These are phyloP conservation scores for Halcyon badia DNA, from an alignment of 2,797 vertebrate species.

Conservation along the genomic window DNA sequence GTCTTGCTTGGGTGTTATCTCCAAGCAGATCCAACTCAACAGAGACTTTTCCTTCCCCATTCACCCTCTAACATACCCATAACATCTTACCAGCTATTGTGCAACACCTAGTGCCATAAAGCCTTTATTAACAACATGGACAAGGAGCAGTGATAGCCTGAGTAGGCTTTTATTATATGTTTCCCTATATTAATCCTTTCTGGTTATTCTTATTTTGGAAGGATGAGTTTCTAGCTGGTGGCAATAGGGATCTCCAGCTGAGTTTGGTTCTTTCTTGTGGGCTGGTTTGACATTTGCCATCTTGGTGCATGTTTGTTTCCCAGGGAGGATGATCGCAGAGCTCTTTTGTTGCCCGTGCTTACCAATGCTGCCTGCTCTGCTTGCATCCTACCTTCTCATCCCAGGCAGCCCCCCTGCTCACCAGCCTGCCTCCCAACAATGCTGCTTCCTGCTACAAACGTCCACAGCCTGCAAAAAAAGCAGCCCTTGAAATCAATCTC, in stretches of 20 bases:
- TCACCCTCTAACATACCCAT: accelerated
- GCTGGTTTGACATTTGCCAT: background rate
- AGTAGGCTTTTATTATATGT: background rate
- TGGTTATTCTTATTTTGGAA: background rate
- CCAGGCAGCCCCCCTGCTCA: background rate
- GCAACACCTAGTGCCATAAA: background rate
- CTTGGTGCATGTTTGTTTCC: background rate
- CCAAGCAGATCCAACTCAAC: background rate
- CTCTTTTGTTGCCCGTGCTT: background rate
- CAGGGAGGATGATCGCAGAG: background rate
- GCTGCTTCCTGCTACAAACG: background rate
- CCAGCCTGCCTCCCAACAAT: background rate
- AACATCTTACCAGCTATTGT: background rate
- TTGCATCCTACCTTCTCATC: background rate
- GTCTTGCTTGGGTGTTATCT: background rate
- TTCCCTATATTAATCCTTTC: background rate
- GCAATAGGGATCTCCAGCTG: background rate
- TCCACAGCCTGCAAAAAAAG: background rate
- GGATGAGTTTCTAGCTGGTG: background rate
- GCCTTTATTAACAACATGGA: background rate
- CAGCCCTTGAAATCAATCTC: background rate
- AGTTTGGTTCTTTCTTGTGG: background rate
- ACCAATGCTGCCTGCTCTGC: background rate
- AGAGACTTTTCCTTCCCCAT: background rate
- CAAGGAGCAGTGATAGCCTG: background rate